Base-by-base conservation (phyloP, 2,888 invertebrate species). In the Gastracanthus pulcherrimus region DNA sequence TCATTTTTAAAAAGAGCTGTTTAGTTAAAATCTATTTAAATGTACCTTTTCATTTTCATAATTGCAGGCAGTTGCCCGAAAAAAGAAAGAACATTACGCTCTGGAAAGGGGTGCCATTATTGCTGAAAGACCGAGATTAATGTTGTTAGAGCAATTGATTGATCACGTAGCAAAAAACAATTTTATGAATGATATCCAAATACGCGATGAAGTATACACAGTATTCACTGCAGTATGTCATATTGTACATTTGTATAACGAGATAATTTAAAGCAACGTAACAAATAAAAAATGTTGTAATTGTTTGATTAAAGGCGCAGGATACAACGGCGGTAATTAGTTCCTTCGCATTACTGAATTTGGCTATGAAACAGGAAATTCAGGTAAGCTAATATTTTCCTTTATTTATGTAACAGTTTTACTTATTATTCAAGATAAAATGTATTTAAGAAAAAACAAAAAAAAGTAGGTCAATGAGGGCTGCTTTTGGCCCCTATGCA, bases 121-220 rank as follows among this genome's bases (percentile, higher is more conserved):
- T 13, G 16, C 79, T 2, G 83, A 82, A 7, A 84, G 82, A 76
- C 84, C 85, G 13, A 75, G 80, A 69, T 48, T 85, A 76, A 83
- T 58, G 81, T 38, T 83, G 3, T 36, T 85, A 23, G 84, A 85
- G 60, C 85, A 85, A 71, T 55, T 84, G 45, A 81, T 84, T 9
- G 76, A 84, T 41, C 77, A 84, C 29, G 71, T 67, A 4, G 70
- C 66, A 29, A 81, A 80, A 36, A 83, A 58, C 9, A 80, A 84
- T 71, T 26, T 78, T 2, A 84, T 84, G 84, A 64, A 55, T 19
- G 82, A 85, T 13, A 69, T 34, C 0, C 31, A 82, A 31, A 16
- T 84, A 11, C 74, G 84, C 36, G 84, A 84, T 48, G 84, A 87
- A 80, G 82, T 82, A n/a, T 86, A 85, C 69, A 86, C 87, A 1